phyloP scores from a whole-genome alignment of 2,113 vertebrate genomes.

The Stigmatopora nigra region DNA sequence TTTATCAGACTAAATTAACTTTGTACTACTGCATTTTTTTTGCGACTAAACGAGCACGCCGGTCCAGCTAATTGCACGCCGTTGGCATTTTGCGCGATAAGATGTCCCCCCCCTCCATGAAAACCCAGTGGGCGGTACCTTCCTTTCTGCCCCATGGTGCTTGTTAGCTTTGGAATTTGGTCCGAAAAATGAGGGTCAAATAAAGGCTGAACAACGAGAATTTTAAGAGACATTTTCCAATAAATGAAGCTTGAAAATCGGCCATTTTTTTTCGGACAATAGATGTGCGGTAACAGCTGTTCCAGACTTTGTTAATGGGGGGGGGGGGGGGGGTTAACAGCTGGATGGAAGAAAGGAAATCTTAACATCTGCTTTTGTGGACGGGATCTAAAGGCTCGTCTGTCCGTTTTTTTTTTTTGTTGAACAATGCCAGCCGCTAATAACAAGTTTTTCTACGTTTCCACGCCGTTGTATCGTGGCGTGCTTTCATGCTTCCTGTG shows the following conservation, averaged over 20 bases:
- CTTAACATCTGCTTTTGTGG: constrained; percentile 33
- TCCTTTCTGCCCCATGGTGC: constrained; percentile 35
- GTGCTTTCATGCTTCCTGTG: constrained; percentile 56
- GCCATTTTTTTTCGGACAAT: not conserved
- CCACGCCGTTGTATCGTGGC: constrained; percentile 40
- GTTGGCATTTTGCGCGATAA: constrained; percentile 42
- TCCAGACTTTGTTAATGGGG: constrained; percentile 40
- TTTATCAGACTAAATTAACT: constrained; percentile 20
- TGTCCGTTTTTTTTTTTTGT: constrained; percentile 17
- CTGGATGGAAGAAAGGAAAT: constrained; percentile 52
- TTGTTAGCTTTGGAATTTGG: constrained; percentile 55
- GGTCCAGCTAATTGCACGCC: constrained; percentile 26
- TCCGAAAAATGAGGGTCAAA: constrained; percentile 35
- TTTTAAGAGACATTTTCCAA: not conserved
- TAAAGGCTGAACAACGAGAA: constrained; percentile 26
- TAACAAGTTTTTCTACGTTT: constrained; percentile 35
- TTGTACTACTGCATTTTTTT: constrained; percentile 8
- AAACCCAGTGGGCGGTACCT: constrained; percentile 27
- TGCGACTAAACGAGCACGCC: constrained; percentile 19
- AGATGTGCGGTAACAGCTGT: constrained; percentile 29
- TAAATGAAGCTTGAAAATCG: not conserved
- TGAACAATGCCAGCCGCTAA: constrained; percentile 55
- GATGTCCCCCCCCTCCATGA: constrained; percentile 27
- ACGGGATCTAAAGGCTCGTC: constrained; percentile 45
- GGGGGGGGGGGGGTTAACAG: too few relatives aligned